Base-by-base conservation (phyloP, 2,113 vertebrate genomes). In the Agelaius phoeniceus region DNA sequence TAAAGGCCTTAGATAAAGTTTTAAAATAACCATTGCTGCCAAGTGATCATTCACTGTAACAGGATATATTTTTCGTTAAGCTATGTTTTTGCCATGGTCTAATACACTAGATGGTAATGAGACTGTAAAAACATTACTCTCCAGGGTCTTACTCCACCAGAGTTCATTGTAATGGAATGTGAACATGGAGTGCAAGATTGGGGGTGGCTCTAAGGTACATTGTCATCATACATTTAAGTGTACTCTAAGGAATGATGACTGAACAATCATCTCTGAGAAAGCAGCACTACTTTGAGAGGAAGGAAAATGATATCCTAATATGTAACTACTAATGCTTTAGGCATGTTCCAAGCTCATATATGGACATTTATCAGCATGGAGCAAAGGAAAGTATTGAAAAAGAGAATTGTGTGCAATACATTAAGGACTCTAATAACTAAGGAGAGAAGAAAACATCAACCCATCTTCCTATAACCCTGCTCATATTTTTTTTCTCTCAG, bases 1-100 rank as follows among this genome's bases (percentile, higher is more conserved):
- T 94, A 97, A 90, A 96, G 66, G 65, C 73, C 86, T 83, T 72
- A 96, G 75, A 94, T 84, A 84, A 91, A 87, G 76, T 89, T 94
- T 84, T 96, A 96, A 95, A 96, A 91, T 93, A 96, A 94, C n/a
- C 55, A 68, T 51, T 83, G 82, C 89, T 97, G 92, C 79, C 84
- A 96, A 93, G 89, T 90, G 90, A 96, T 96, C 94, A 96, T 95
- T 97, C 93, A 91, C 66, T 93, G 76, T 69, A 93, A 87, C 73
- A 78, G 65, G 73, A 82, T 84, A 21, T 63, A 84, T 86, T 84
- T 86, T 89, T 81, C 7, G 27, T 82, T 81, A 83, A 92, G 35
- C 65, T 65, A 23, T 78, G 73, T 76, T 95, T 96, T 97, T 91
- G 72, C 58, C 61, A 87, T 62, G 68, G 52, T 91, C 86, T 91